Percentiles rank a stretch among this genome's conserved stretches.
Evolutionary conservation across 1,140 invertebrate species (phyloP).

Genomic region (Camponotus pennsylvanicus): DNA sequence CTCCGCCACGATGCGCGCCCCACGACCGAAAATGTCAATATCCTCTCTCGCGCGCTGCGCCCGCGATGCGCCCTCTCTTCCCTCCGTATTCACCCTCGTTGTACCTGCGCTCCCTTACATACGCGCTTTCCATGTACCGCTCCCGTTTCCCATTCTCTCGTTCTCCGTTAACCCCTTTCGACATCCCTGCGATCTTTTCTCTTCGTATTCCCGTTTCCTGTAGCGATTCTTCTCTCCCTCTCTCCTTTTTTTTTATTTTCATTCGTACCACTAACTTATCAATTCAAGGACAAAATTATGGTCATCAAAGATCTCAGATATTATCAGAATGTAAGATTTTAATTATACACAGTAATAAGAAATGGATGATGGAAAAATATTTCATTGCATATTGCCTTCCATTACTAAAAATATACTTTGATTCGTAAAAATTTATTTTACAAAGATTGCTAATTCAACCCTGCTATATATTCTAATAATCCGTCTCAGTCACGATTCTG

Average conservation of each 20-base stretch:
- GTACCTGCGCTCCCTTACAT: slow-evolving; percentile 24
- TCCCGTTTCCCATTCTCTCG: slow-evolving; percentile 12
- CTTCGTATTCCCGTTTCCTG: not conserved
- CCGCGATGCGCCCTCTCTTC: slow-evolving; percentile 75
- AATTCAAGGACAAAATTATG: not conserved
- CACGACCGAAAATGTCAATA: slow-evolving; percentile 85
- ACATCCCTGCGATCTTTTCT: slow-evolving; percentile 59
- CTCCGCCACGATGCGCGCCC: slow-evolving; percentile 73
- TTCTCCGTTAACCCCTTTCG: not conserved
- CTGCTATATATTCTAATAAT: not conserved
- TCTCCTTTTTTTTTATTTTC: not conserved
- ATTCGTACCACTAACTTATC: not conserved
- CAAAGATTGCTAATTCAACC: not conserved
- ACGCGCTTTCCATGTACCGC: slow-evolving; percentile 33
- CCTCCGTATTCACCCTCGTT: slow-evolving; percentile 23
- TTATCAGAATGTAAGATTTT: not conserved
- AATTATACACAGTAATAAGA: not conserved
- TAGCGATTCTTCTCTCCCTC: not conserved
- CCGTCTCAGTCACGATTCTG: not conserved
- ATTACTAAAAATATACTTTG: not conserved
- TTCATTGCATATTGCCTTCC: not conserved
- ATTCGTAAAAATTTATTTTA: not conserved
- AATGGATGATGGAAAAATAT: not conserved
- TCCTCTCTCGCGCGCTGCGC: slow-evolving; percentile 79
- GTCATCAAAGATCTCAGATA: too few species aligned